Evolutionary conservation across 2,113 vertebrate genomes (phyloP), one percentile per base, ranked within the genome.

Genomic region (Mus spicilegus): DNA sequence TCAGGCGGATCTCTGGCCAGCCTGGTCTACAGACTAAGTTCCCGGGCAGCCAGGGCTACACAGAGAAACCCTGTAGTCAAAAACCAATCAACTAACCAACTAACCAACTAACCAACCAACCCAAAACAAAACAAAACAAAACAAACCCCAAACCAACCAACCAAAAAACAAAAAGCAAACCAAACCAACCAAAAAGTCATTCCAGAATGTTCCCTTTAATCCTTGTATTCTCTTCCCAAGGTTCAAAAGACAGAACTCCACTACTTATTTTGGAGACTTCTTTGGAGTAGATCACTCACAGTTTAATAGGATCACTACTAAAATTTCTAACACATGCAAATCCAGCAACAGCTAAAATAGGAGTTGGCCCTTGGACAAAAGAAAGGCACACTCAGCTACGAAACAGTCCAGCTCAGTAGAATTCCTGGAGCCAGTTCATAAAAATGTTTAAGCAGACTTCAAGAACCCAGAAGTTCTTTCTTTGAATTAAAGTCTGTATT

Each of bases 291-390:
- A 72, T 26, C 36, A 80, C 46, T 51, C 36, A 93, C 1, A 86
- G 51, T 85, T 89, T 87, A 90, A 93, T 26, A 94, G 78, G 70
- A 76, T 39, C 70, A 95, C 70, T 69, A 76, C 5, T 85, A 20
- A 61, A 92, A 94, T 78, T 95, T 58, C 56, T 69, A 80, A 87
- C 81, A 95, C 16, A 77, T 13, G 84, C 73, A 96, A 81, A 87
- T 36, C 87, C 42, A 95, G 91, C 0, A 20, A 87, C 0, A 91
- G 95, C 39, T 92, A 93, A 78, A 56, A 72, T 0, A 94, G 87
- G 24, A 86, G 54, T 49, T 93, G 75, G 87, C 72, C 36, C 24
- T 36, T 2, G 49, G 46, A 87, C 56, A 90, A 93, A 81, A 96
- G 56, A 88, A 85, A 95, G 73, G 76, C n/a, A 86, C 24, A 75